A percentile compares a stretch with the other conserved stretches of the same genome.
phyloP scores from a whole-genome alignment of 2,888 invertebrate species.

The Phalera bucephala region DNA sequence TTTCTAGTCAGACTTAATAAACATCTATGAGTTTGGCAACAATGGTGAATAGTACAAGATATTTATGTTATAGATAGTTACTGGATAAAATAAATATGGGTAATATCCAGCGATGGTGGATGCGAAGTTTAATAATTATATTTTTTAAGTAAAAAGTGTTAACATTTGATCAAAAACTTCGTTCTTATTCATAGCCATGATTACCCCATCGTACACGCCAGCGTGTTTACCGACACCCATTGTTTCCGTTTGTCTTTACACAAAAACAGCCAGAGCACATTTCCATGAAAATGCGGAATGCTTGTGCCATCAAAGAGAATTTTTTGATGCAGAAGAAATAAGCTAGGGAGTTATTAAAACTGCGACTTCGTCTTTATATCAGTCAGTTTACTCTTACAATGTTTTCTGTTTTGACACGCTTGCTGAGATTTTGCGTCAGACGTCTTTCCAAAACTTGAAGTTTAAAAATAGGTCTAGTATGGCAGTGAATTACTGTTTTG shows the following conservation, averaged over 20 bases:
- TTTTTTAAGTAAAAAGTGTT: too few species aligned
- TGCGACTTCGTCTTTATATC: too few species aligned
- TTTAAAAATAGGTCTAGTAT: conserved; percentile 12
- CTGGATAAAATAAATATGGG: too few species aligned
- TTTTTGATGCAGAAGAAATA: conserved; percentile 9
- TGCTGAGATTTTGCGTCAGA: conserved; percentile 14
- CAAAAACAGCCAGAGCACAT: conserved; percentile 6
- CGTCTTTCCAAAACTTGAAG: conserved; percentile 4
- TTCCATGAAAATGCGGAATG: conserved; percentile 7
- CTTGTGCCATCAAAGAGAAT: conserved; percentile 11
- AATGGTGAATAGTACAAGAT: too few species aligned
- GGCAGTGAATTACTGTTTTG: conserved; percentile 10
- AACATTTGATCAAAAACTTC: conserved; percentile 13
- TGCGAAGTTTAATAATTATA: too few species aligned
- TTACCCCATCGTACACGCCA: conserved; percentile 6
- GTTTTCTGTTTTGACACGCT: conserved; percentile 8
- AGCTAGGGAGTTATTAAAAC: conserved; percentile 12
- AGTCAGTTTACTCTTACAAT: too few species aligned
- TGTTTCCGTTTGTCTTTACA: conserved; percentile 21
- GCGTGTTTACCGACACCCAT: conserved; percentile 9
- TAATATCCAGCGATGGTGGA: too few species aligned
- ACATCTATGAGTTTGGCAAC: too few species aligned
- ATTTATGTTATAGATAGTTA: too few species aligned
- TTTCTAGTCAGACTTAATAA: too few species aligned
- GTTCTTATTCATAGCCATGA: conserved; percentile 8